phyloP scores from a whole-genome alignment of 2,113 vertebrate species.

The Caranx ignobilis region DNA sequence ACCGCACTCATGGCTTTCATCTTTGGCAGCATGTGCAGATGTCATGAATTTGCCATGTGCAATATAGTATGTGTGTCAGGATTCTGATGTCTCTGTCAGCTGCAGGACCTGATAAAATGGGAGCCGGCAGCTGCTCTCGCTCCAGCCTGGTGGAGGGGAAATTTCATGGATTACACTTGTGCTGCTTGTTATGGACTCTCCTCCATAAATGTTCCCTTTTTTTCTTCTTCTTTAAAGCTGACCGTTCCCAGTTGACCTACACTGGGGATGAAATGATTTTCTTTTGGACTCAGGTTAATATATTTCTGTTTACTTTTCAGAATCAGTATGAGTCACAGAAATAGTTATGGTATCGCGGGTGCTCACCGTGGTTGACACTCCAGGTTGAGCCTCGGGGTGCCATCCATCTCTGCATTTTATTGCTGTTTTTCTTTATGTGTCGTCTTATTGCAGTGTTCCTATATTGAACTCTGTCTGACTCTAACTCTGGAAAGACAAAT shows the following conservation, averaged over 20 bases:
- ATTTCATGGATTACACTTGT: background rate
- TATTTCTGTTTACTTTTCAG: constrained; percentile 12
- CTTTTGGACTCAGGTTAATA: background rate
- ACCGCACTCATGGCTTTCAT: constrained; percentile 68
- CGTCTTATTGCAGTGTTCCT: constrained; percentile 10
- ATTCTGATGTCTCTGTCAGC: constrained; percentile 60
- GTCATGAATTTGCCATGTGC: constrained; percentile 70
- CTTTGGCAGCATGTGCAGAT: constrained; percentile 59
- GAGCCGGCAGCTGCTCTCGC: constrained; percentile 3
- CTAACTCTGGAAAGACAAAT: constrained; percentile 19
- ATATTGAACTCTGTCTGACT: constrained; percentile 2
- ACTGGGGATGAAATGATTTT: background rate
- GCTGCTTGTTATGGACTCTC: background rate
- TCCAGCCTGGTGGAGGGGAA: constrained; percentile 1
- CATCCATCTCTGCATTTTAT: constrained; percentile 29
- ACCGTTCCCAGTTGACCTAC: background rate
- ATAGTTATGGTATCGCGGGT: constrained; percentile 13
- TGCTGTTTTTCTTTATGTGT: constrained; percentile 39
- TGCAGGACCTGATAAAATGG: constrained; percentile 28
- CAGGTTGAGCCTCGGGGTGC: constrained; percentile 21
- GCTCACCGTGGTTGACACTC: constrained; percentile 23
- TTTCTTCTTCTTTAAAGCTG: background rate
- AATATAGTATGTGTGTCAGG: constrained; percentile 48
- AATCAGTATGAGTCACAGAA: background rate
- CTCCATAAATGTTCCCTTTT: background rate